phyloP scores from a whole-genome alignment of 2,113 vertebrate genomes.

The Rhombomys opimus region DNA sequence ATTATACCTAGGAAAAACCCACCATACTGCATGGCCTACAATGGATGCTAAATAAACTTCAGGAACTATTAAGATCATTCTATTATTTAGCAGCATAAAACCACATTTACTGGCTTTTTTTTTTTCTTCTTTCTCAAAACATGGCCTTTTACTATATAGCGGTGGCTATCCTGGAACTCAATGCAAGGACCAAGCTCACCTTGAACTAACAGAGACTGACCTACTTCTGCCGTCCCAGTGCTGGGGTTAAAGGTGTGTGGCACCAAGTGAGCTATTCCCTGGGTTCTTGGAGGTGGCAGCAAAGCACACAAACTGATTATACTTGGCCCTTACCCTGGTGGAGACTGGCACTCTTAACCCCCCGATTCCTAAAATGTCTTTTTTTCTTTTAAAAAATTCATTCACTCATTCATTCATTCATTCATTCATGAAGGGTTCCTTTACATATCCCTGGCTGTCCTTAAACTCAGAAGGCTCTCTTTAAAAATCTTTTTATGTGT shows the following conservation, averaged over 20 bases:
- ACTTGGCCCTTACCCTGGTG: background rate
- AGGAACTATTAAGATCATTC: background rate
- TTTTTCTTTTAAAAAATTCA: too few species aligned
- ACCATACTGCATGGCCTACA: background rate
- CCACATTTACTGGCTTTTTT: slow-evolving; percentile 30
- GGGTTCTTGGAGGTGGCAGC: background rate
- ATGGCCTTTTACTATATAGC: background rate
- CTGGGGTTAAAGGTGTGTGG: background rate
- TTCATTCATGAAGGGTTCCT: background rate
- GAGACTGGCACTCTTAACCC: background rate
- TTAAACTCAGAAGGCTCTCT: background rate
- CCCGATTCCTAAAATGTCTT: slow-evolving; percentile 12
- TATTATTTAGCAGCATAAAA: slow-evolving; percentile 31
- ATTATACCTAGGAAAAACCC: slow-evolving; percentile 41
- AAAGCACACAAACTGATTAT: background rate
- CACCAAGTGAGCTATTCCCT: background rate
- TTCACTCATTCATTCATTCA: too few species aligned
- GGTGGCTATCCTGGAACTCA: background rate
- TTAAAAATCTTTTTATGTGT: background rate
- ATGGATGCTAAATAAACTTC: slow-evolving; percentile 14
- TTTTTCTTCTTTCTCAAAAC: background rate
- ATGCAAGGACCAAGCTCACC: background rate
- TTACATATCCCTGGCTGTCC: background rate
- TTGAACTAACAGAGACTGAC: background rate
- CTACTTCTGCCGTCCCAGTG: background rate